Evolutionary conservation across 2,888 invertebrate genomes (phyloP), one percentile per base, ranked within the genome.

Genomic region (Pycnomerus fuliginosus): DNA sequence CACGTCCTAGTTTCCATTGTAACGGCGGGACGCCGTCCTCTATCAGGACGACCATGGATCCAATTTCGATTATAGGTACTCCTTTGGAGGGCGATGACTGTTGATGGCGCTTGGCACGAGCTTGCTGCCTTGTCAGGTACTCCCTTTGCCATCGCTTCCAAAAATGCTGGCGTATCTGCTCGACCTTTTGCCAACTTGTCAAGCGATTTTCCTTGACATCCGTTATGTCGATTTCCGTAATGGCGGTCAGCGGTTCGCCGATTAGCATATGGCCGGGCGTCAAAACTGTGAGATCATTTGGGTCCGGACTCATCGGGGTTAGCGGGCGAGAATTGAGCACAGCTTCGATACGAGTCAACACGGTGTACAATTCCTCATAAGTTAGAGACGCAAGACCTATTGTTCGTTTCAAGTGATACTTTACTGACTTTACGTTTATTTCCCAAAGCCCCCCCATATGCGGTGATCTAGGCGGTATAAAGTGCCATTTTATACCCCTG

Each of bases 401-500:
- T 4, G 10, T 10, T 27, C 28, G n/a, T 11, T 11, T 27, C 10
- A 27, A 27, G 10, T 27, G 28, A 27, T 27, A 7, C 12, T 27
- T 27, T 8, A 27, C 28, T 4, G 10, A 27, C 10, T 27, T 27
- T 8, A 27, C 12, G 12, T 27, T 27, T 7, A 10, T 5, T 11
- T 27, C 28, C n/a, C 12, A 27, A 27, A 27, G n/a, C 10, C 28
- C 28, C 10, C 20, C 20, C 20, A 20, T 20, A 20, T 20, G 20
- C 5, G 20, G 20, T 20, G 20, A 20, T 5, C 8, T 20, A 7
- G 20, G 20, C 20, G 20, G 20, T 20, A 20, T 20, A 20, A 20
- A 20, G 8, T 20, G 20, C 20, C 20, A 20, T 20, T 20, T 20
- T 20, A 20, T 5, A 5, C 20, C 5, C 20, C 8, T 20, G 5